Conservation (phyloP, 2,888 invertebrate species). For the Xanthia icteritia region DNA sequence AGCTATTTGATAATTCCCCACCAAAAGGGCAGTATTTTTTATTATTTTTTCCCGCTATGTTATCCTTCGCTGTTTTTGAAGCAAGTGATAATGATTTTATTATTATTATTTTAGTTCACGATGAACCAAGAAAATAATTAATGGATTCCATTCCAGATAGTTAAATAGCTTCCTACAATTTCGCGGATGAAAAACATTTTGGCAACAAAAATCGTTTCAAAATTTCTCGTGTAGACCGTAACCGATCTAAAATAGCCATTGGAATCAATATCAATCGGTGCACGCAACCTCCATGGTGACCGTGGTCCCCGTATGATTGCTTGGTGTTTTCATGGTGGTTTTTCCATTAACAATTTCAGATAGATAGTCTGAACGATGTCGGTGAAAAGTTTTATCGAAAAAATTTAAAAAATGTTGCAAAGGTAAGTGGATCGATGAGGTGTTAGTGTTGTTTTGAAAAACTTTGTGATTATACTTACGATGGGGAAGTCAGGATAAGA, state of each 20-base stretch:
- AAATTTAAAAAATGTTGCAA: background rate
- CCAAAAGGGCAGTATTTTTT: too few species aligned
- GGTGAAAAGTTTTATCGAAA: conserved; percentile 44
- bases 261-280: conserved; percentile 41
- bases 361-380: conserved; percentile 11
- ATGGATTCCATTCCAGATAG: background rate
- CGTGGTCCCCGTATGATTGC: conserved; percentile 51
- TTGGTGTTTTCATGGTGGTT: conserved; percentile 36
- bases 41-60: too few species aligned
- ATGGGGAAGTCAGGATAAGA: background rate
- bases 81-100: too few species aligned
- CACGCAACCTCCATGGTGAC: conserved; percentile 36
- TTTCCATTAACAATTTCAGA: conserved; percentile 42
- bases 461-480: conserved; percentile 6
- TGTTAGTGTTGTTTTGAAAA: conserved; percentile 18
- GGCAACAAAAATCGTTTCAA: conserved; percentile 28
- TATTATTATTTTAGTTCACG: too few species aligned
- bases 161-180: background rate
- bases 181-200: conserved; percentile 18
- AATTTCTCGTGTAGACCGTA: conserved; percentile 10
- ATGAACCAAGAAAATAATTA: background rate
- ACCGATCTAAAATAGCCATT: conserved; percentile 40
- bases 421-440: conserved; percentile 13
- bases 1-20: too few species aligned
- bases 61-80: too few species aligned